Evolutionary conservation across 2,888 invertebrate genomes (phyloP).

Genomic region (Drosophila phalerata): DNA sequence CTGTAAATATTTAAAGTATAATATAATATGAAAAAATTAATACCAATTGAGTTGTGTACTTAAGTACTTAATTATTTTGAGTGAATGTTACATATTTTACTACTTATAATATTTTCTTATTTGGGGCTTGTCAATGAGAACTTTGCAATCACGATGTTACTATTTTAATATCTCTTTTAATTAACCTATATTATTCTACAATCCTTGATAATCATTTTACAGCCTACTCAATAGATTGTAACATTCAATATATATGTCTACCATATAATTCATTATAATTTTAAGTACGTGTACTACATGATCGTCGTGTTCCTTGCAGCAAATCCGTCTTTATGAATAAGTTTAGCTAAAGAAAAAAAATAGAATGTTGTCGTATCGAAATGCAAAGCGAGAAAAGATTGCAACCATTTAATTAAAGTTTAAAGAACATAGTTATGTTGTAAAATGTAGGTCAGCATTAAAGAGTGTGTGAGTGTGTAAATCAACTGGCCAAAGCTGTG

Average conservation of each 20-base stretch:
- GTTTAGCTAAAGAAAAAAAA: conserved; percentile 54
- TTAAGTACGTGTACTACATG: conserved; percentile 62
- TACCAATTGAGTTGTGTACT: too few relatives aligned
- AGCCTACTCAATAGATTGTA: conserved; percentile 52
- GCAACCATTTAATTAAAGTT: conserved; percentile 25
- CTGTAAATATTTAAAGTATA: too few relatives aligned
- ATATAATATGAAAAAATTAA: too few relatives aligned
- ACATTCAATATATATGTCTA: conserved; percentile 56
- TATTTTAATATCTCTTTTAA: conserved; percentile 1
- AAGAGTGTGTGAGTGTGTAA: conserved; percentile 30
- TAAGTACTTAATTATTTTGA: background rate
- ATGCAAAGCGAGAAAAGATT: conserved; percentile 5
- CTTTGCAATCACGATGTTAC: conserved; percentile 63
- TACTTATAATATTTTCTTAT: background rate
- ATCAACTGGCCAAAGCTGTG: conserved; percentile 45
- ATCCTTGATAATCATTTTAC: conserved; percentile 21
- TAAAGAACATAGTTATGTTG: conserved; percentile 15
- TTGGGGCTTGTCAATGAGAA: conserved; percentile 48
- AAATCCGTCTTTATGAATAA: conserved; percentile 81
- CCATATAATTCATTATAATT: conserved; percentile 45
- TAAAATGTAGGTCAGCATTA: conserved; percentile 62
- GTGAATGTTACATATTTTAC: background rate
- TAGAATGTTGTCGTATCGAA: conserved; percentile 11
- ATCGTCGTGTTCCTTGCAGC: conserved; percentile 81
- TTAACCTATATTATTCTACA: conserved; percentile 19